Percentiles rank a stretch among this genome's conserved stretches.
These are phyloP conservation scores for Setipinna tenuifilis DNA, from an alignment of 2,797 vertebrate species.

Conservation along the genomic window DNA sequence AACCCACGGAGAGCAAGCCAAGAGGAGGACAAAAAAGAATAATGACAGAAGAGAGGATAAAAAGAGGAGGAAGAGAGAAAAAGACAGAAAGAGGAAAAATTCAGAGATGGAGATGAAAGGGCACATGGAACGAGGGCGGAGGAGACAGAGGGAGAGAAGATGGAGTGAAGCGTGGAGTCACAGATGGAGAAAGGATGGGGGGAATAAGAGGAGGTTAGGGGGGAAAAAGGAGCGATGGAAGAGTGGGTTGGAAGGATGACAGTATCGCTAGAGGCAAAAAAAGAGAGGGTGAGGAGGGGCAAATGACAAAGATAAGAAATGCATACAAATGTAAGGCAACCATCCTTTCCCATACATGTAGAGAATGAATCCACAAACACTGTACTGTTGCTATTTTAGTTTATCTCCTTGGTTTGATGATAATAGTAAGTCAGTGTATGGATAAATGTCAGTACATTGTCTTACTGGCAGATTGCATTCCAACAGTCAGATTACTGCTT, in stretches of 20 bases:
- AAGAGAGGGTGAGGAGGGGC: neutral
- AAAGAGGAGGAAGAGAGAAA: neutral
- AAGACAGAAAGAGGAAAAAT: neutral
- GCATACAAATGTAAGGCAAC: neutral
- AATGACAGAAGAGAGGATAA: neutral
- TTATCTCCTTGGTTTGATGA: no score
- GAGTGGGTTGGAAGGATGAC: constrained; percentile 23
- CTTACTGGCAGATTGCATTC: no score
- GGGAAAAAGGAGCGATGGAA: constrained; percentile 23
- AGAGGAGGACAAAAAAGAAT: no score
- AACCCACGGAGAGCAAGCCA: neutral
- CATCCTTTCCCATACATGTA: neutral
- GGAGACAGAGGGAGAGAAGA: neutral
- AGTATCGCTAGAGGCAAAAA: neutral
- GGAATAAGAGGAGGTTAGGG: neutral
- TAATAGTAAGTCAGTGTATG: no score
- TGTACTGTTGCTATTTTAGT: neutral
- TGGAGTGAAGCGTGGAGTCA: neutral
- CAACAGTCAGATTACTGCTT: no score
- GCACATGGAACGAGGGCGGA: constrained; percentile 6
- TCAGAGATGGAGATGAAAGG: constrained; percentile 1
- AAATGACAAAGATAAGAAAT: neutral
- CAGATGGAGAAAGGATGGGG: constrained; percentile 20
- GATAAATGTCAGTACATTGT: no score
- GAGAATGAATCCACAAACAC: neutral